Conservation (phyloP, 2,888 invertebrate genomes). For the Scrobipalpa costella region DNA sequence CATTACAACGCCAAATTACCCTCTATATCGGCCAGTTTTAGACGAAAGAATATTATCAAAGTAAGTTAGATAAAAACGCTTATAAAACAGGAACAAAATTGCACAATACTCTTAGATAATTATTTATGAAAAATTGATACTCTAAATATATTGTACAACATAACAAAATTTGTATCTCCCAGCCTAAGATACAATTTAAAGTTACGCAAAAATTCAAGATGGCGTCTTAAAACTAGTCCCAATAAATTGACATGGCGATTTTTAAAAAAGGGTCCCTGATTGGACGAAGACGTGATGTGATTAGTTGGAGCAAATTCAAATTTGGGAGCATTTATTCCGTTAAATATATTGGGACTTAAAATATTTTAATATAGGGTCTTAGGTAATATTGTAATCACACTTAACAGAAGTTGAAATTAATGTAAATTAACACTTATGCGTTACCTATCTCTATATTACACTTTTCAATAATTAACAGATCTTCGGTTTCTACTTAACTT, state of each 20-base stretch:
- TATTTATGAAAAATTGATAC: not conserved
- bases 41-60: not conserved
- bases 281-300: slow-evolving; percentile 2
- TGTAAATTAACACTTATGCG: slow-evolving; percentile 67
- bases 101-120: not conserved
- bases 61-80: not conserved
- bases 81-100: not conserved
- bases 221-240: slow-evolving; percentile 1
- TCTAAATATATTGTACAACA: not conserved
- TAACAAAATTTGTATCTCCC: slow-evolving; percentile 40
- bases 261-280: slow-evolving; percentile 5
- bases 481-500: slow-evolving; percentile 57
- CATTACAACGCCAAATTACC: no score
- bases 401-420: slow-evolving; percentile 51
- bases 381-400: slow-evolving; percentile 54
- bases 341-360: not conserved
- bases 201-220: not conserved
- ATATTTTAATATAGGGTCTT: not conserved
- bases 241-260: not conserved
- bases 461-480: slow-evolving; percentile 61
- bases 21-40: slow-evolving; percentile 1
- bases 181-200: slow-evolving; percentile 38
- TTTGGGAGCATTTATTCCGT: not conserved
- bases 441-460: slow-evolving; percentile 52
- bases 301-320: slow-evolving; percentile 1